Base-by-base conservation (phyloP, 2,888 invertebrate genomes). In the Pseudanteris insignis region DNA sequence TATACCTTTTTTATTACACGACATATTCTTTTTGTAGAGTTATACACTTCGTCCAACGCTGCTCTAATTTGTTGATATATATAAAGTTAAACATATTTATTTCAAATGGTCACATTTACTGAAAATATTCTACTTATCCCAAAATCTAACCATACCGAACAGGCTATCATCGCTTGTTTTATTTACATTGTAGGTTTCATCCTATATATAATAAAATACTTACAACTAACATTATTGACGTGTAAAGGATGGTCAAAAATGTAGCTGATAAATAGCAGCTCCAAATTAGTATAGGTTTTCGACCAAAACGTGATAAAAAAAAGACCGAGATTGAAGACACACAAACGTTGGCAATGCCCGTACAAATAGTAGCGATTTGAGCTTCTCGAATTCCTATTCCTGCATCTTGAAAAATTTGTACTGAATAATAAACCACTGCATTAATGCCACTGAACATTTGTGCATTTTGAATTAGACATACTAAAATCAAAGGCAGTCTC, bases 341-440 rank as follows among this genome's bases (percentile, higher is more conserved):
- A 63, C 82, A 78, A 63, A 85, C 83, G 71, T 86, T 86, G 14
- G 88, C 81, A 57, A 86, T 80, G 7, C 94, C 94, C 53, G 92
- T 90, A 1, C 88, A 90, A 25, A 94, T 86, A 37, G 90, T 92
- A 0, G 91, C 93, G 77, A 87, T 87, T 75, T 91, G 88, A 0
- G 89, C 84, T 47, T 83, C 82, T 24, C 69, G 66, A 5, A 76
- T 76, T 0, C 85, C 83, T 36, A 94, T 81, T 0, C 90, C 90
- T 1, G 92, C 90, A 61, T 82, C 84, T 70, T 82, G 77, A 81
- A 94, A 94, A 69, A 94, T 92, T 21, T 84, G 83, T 36, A 87
- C 86, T 0, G 94, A 94, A 80, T 94, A 94, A 81, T 90, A 94
- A 80, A 94, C 94, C 5, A 90, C 93, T 59, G 93, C 92, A 81